Evolutionary conservation across 2,113 vertebrate genomes (phyloP), one percentile per base, ranked within the genome.

Genomic region (Psophia crepitans): DNA sequence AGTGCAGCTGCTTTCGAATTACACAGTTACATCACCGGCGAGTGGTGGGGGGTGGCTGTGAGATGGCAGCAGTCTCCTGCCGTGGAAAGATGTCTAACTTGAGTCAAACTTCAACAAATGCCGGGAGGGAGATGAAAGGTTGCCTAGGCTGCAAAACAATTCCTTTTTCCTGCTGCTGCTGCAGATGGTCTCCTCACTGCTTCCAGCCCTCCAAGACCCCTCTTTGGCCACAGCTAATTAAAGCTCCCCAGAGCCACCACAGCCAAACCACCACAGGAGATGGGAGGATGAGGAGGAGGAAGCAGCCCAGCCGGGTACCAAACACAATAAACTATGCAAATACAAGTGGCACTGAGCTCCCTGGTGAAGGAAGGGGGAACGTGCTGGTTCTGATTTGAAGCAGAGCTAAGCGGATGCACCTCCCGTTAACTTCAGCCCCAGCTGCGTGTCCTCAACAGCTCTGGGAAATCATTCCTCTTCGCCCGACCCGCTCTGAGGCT

Each of bases 281-380:
- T 1, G 1, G 48, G 9, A 54, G 43, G 46, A 58, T 21, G 60
- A 48, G 11, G 56, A 49, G 8, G 11, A 66, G 14, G 24, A 2
- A 41, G 53, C 6, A 23, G 14, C 63, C 41, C 43, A 32, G 61
- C 37, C 43, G 21, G 28, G 21, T 39, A 33, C 48, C 26, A 37
- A 53, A 39, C 21, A 10, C 54, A 8, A 22, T 1, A 23, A 56
- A 37, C 2, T 6, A 21, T 8, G 46, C 21, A 2, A 23, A 26
- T 5, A 8, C 1, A 2, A 9, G 64, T 7, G 19, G 6, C 8
- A 2, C 35, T 3, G 3, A 85, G 20, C 35, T 21, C 24, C 23
- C 33, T 37, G 11, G n/a, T 3, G 63, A 66, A 56, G 76, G 79
- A 41, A 51, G 35, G 18, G 28, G 35, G 12, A 48, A 27, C 19